Base-by-base conservation (phyloP, 2,888 invertebrate genomes). In the Creontiades dilutus region DNA sequence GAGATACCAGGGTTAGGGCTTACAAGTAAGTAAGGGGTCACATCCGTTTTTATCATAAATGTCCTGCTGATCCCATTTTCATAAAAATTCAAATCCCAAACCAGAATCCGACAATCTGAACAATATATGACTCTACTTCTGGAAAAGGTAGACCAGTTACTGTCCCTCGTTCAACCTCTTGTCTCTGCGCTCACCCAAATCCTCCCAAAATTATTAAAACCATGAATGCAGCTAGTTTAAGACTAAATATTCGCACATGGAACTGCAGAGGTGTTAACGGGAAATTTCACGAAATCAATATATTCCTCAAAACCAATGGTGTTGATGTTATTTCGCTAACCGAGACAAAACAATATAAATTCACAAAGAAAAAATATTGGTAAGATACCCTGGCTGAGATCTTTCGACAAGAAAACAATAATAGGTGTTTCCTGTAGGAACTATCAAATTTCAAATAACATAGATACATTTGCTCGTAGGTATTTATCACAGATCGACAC, bases 221-320 rank as follows among this genome's bases (percentile, higher is more conserved):
- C 37, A 87, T 87, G 87, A 87, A n/a, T 48, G 19, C 48, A 47
- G 7, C 19, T 61, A 13, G 1, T 23, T 13, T 2, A 13, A 47
- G 16, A 48, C 75, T 76, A 46, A 87, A 75, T 23, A 76, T 87
- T 76, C 80, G 88, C 87, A 87, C 87, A 12, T 87, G 87, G 87
- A 87, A 87, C 19, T 76, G 87, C 76, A 68, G 75, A 68, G 76
- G 87, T 7, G 46, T 76, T 11, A 13, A 76, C 5, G 76, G 76
- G 46, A 87, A 87, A 47, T 87, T 87, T 48, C 57, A 75, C 23
- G 87, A 87, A 16, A 23, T 87, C 37, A 47, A 87, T 23, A 4
- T 55, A 5, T 87, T 87, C 28, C 87, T 87, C 12, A 68, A 76
- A 37, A 19, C 87, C 9, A 57, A 76, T 27, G 47, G 76, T 47